Base-by-base conservation (phyloP, 1,140 invertebrate genomes). In the Camponotus floridanus region DNA sequence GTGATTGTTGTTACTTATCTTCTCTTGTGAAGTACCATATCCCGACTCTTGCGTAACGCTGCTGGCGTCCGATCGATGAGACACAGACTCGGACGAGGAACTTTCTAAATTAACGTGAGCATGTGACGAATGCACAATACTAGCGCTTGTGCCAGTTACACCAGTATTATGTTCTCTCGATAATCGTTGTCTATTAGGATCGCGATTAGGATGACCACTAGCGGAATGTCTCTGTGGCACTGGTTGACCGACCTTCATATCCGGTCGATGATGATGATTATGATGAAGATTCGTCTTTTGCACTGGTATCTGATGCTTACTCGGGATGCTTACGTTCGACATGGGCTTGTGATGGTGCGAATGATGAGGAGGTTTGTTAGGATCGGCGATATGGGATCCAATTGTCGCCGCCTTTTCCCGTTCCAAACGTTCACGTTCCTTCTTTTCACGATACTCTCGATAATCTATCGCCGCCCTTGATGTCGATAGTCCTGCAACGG, bases 371-470 rank as follows among this genome's bases (percentile, higher is more conserved):
- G 59, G 7, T 59, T 93, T 93, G 4, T 86, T 86, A n/a, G 90
- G 81, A 42, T 92, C 92, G 11, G 91, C 26, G 57, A 68, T 62
- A 51, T 76, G 88, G 31, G 15, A 26, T 13, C 48, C 76, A 26
- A 74, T 79, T 7, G 85, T 45, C 0, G 84, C 74, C 0, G 79
- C 81, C 42, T 92, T 94, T 9, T 92, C 92, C 1, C 94, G 89
- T 62, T 95, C 94, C 5, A 95, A 87, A 59, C 94, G 94, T 85
- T 95, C 93, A 31, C 95, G 93, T 85, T 95, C 95, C 59, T 96
- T 96, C 85, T 96, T 96, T 65, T 96, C 96, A 3, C 95, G 94
- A 80, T 96, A 96, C 31, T 96, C 96, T 2, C 95, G 92, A 68
- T 96, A 94, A 26, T 94, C 94, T 13, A 93, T 87, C 6, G 91